Base-by-base conservation (phyloP, 2,888 invertebrate species). In the Pachymerium ferrugineum region DNA sequence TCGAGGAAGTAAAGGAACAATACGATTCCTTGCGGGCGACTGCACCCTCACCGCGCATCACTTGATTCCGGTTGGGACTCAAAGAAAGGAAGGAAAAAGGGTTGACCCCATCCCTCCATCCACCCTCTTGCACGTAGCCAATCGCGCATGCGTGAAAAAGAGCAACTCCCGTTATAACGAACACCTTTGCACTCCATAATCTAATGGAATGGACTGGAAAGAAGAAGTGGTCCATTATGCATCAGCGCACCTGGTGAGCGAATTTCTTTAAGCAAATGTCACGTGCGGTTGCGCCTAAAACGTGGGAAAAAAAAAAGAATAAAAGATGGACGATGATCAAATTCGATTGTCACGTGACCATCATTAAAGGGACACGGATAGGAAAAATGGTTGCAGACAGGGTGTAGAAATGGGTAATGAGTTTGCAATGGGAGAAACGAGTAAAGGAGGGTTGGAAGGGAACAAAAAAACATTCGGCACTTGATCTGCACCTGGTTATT, bases 1-100 rank as follows among this genome's bases (percentile, higher is more conserved):
- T 62, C 25, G 62, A 62, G 62, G 62, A 62, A 62, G 62, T 62
- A 62, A 62, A 62, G 62, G 62, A 62, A 62, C 62, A 62, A 62
- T 62, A 62, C 62, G 62, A 62, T 62, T 62, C 25, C 62, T 62
- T 62, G 62, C 62, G 62, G 62, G 62, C 62, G 62, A 62, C 62
- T 62, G 62, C 25, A 10, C 62, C 28, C 22, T 62, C 28, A 62
- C 28, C 62, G 62, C 62, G 62, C 62, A 62, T 62, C 62, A 62
- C 62, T 62, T 25, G 62, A 62, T 62, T 62, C 28, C 62, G n/a
- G n/a, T 62, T 62, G 28, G 62, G 28, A 62, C 62, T 1, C 62
- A 0, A 25, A 22, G 62, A 28, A 62, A 62, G 62, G 62, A 62
- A 62, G 62, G 62, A 62, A 62, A 62, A 47, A 47, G 47, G 62